Evolutionary conservation across 2,797 vertebrate genomes (phyloP).

Genomic region (Florisuga fusca): DNA sequence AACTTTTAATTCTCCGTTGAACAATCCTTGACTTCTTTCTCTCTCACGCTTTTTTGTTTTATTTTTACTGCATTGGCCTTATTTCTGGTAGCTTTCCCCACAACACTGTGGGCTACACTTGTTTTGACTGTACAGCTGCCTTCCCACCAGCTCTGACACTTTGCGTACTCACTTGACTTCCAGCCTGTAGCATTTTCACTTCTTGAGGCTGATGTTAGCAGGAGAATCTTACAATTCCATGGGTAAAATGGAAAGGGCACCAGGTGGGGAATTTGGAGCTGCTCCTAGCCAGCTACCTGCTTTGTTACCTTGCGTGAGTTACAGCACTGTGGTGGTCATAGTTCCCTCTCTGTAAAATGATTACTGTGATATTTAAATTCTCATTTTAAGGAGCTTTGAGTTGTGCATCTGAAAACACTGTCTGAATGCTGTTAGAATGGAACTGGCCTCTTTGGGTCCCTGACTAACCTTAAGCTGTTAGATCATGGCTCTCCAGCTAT

Average conservation of each 20-base stretch:
- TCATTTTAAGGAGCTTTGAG: slow-evolving; percentile 23
- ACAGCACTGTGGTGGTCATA: not conserved
- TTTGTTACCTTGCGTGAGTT: slow-evolving; percentile 41
- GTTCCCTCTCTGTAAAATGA: not conserved
- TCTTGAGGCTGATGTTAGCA: not conserved
- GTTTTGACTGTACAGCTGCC: slow-evolving; percentile 48
- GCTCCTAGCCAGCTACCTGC: slow-evolving; percentile 9
- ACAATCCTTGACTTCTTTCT: not conserved
- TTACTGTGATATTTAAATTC: slow-evolving; percentile 36
- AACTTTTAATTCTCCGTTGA: slow-evolving; percentile 38
- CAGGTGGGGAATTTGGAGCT: not conserved
- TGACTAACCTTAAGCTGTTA: not conserved
- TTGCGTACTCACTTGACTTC: not conserved
- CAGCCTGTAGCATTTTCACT: not conserved
- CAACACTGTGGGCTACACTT: not conserved
- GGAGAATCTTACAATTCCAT: not conserved
- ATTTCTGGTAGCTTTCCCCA: slow-evolving; percentile 26
- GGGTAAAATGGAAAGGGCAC: not conserved
- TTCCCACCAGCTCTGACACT: not conserved
- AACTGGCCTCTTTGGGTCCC: not conserved
- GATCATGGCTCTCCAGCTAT: not conserved
- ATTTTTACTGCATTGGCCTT: slow-evolving; percentile 30
- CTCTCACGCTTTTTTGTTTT: slow-evolving; percentile 22
- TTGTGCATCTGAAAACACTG: not conserved
- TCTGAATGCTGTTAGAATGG: not conserved